phyloP scores from a whole-genome alignment of 2,797 vertebrate genomes.

The Monodelphis domestica region DNA sequence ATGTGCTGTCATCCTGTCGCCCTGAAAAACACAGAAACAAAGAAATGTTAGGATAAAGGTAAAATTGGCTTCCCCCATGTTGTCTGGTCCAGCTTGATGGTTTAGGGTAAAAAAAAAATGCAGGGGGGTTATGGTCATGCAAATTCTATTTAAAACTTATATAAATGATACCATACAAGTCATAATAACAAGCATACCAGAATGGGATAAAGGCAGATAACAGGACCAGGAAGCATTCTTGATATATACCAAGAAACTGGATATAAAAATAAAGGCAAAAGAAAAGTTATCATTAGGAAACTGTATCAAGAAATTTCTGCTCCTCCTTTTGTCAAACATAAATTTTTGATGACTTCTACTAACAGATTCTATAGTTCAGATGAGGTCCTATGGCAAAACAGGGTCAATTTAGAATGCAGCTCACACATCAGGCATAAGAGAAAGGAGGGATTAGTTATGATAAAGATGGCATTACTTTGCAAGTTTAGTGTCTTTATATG shows the following conservation, averaged over 20 bases:
- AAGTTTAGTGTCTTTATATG: not conserved
- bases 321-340: not conserved
- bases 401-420: not conserved
- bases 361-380: not conserved
- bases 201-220: not conserved
- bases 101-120: not conserved
- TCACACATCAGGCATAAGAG: not conserved
- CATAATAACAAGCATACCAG: not conserved
- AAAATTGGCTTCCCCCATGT: not conserved
- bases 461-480: not conserved
- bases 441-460: not conserved
- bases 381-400: not conserved
- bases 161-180: not conserved
- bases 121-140: not conserved
- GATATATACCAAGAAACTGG: not conserved
- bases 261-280: not conserved
- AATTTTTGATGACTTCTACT: not conserved
- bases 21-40: slow-evolving; percentile 73
- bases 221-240: not conserved
- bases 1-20: slow-evolving; percentile 51
- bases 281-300: not conserved
- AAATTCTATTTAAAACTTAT: not conserved
- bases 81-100: not conserved
- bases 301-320: not conserved
- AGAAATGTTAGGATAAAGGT: slow-evolving; percentile 37